phyloP scores from a whole-genome alignment of 1,140 invertebrate species.

The Anoplolepis gracilipes region DNA sequence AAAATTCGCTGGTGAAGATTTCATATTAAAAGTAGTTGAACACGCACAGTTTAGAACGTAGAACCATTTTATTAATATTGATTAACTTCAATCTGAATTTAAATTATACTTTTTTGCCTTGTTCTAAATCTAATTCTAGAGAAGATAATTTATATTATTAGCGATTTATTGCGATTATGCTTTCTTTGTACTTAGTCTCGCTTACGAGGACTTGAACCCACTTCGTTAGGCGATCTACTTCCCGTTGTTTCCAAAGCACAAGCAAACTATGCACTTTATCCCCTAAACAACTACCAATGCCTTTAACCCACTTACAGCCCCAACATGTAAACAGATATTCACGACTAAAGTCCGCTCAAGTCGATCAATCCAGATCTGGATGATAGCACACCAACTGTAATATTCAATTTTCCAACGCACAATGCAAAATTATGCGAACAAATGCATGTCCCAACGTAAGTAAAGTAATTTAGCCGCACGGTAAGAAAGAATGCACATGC shows the following conservation, averaged over 20 bases:
- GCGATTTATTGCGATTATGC: conserved; percentile 73
- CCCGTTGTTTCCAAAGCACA: conserved; percentile 70
- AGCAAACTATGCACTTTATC: conserved; percentile 74
- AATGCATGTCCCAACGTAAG: conserved; percentile 28
- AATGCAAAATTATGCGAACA: conserved; percentile 34
- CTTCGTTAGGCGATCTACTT: conserved; percentile 71
- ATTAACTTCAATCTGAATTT: neutral
- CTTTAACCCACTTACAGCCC: conserved; percentile 76
- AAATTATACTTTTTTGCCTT: neutral
- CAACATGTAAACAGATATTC: conserved; percentile 69
- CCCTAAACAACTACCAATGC: conserved; percentile 68
- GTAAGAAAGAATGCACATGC: neutral
- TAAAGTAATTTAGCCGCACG: conserved; percentile 14
- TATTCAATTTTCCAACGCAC: conserved; percentile 18
- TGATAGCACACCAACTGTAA: conserved; percentile 24
- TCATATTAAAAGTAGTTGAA: neutral
- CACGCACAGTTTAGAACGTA: neutral
- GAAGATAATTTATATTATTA: conserved; percentile 60
- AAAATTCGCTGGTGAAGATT: neutral
- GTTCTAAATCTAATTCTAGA: neutral
- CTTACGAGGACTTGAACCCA: conserved; percentile 48
- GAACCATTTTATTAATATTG: neutral
- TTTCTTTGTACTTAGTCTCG: conserved; percentile 63
- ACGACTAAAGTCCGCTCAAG: conserved; percentile 62
- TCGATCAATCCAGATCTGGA: conserved; percentile 56